Percentiles rank a stretch among this genome's conserved stretches.
Conservation (phyloP, 2,113 vertebrate species). For the Lepus europaeus region DNA sequence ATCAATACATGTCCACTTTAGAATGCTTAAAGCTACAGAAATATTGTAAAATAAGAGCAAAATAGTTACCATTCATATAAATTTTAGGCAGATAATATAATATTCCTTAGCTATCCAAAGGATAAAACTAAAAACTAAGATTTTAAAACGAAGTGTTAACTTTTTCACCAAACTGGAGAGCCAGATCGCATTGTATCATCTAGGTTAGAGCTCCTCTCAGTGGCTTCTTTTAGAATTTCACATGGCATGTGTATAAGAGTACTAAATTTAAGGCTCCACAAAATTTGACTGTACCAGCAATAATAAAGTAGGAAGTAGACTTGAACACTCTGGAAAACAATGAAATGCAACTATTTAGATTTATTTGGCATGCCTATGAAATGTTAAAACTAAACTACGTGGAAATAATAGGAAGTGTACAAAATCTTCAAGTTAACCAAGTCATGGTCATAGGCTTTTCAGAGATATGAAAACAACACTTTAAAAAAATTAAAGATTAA, state of each 20-base stretch:
- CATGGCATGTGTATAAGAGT: background rate
- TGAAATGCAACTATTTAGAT: background rate
- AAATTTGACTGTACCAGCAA: background rate
- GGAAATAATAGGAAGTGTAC: background rate
- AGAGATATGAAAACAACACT: background rate
- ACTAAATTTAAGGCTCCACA: background rate
- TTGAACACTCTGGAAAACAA: background rate
- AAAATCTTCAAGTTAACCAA: background rate
- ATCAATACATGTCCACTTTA: background rate
- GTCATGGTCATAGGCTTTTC: background rate
- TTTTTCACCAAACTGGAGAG: background rate
- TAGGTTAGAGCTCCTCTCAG: conserved; percentile 86
- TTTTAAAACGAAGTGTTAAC: conserved; percentile 19
- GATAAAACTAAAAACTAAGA: background rate
- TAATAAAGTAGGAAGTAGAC: background rate
- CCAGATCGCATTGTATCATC: background rate
- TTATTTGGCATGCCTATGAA: background rate
- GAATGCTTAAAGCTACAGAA: background rate
- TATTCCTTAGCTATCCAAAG: background rate
- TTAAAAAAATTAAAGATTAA: background rate
- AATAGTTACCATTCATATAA: background rate
- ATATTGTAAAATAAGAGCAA: background rate
- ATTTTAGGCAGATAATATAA: background rate
- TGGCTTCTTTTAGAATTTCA: conserved; percentile 70
- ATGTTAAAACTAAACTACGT: background rate